These are phyloP conservation scores for Pongo pygmaeus DNA, from an alignment of 2,113 vertebrate genomes.

Conservation along the genomic window DNA sequence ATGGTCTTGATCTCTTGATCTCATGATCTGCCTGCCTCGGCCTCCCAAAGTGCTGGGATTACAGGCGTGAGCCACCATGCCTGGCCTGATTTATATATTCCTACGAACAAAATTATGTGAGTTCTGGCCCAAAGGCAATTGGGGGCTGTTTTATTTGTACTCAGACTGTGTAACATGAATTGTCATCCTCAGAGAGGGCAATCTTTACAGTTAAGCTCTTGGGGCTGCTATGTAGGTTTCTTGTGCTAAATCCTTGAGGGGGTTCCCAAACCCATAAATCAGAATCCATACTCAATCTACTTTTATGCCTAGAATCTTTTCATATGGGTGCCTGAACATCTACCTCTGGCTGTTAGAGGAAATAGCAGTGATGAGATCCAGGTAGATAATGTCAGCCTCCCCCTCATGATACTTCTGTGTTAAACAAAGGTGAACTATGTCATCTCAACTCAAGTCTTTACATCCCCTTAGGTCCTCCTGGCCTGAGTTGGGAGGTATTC, in stretches of 20 bases:
- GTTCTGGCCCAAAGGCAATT: neutral
- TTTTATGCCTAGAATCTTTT: slow-evolving; percentile 32
- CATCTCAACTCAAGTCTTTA: neutral
- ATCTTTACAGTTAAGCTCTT: neutral
- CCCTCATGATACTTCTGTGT: neutral
- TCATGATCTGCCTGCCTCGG: too few species aligned
- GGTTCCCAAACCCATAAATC: neutral
- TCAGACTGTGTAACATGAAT: neutral
- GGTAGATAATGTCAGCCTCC: neutral
- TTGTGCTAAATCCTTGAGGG: neutral
- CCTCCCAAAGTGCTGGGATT: too few species aligned
- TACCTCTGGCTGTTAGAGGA: neutral
- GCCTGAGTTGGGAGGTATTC: neutral
- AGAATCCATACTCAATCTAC: slow-evolving; percentile 16
- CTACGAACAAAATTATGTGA: slow-evolving; percentile 31
- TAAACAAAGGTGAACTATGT: neutral
- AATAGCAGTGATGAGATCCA: neutral
- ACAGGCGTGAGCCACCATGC: too few species aligned
- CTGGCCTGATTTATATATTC: neutral
- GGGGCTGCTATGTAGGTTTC: neutral
- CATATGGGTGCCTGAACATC: neutral
- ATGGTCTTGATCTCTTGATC: too few species aligned
- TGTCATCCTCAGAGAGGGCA: neutral
- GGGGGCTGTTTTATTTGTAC: neutral
- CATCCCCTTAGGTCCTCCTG: neutral